Evolutionary conservation across 2,888 invertebrate species (phyloP).

Genomic region (Pemphredon lugubris): DNA sequence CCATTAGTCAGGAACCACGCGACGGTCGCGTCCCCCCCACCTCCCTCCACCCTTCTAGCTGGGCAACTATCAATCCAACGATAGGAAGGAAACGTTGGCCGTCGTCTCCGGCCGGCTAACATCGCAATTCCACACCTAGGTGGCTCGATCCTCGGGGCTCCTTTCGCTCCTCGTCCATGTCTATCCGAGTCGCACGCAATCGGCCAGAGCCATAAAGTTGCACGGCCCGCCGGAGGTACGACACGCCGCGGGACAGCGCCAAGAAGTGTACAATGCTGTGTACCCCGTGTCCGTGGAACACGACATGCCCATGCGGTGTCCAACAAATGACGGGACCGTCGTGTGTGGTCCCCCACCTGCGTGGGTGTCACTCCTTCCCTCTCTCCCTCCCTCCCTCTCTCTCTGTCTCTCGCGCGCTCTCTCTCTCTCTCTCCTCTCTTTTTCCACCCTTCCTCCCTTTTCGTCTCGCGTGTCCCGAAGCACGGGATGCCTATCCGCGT

Average conservation of each 20-base stretch:
- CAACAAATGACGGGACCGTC: conserved; percentile 79
- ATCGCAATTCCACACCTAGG: conserved; percentile 23
- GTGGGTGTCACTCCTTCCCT: conserved; percentile 73
- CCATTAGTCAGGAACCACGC: too few species aligned
- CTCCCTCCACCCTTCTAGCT: too few species aligned
- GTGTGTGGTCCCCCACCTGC: conserved; percentile 80
- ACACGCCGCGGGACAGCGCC: conserved; percentile 75
- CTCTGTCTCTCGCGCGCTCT: conserved; percentile 5
- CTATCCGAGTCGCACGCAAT: conserved; percentile 73
- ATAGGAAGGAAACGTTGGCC: too few species aligned
- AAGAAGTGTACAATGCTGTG: conserved; percentile 75
- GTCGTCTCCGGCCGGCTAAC: not conserved
- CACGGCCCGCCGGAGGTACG: conserved; percentile 67
- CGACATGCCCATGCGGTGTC: conserved; percentile 77
- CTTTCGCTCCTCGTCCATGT: conserved; percentile 21
- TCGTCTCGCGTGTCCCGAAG: conserved; percentile 33
- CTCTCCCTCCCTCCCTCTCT: conserved; percentile 17
- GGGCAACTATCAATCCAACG: too few species aligned
- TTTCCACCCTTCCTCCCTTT: conserved; percentile 5
- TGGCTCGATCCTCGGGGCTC: conserved; percentile 11
- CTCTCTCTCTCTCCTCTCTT: conserved; percentile 24
- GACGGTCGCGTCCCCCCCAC: too few species aligned
- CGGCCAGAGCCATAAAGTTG: conserved; percentile 73
- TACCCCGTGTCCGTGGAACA: conserved; percentile 70
- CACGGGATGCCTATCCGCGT: conserved; percentile 48